A percentile compares a stretch with the other conserved stretches of the same genome.
Evolutionary conservation across 1,140 invertebrate species (phyloP).

Genomic region (Diorhabda elongata): DNA sequence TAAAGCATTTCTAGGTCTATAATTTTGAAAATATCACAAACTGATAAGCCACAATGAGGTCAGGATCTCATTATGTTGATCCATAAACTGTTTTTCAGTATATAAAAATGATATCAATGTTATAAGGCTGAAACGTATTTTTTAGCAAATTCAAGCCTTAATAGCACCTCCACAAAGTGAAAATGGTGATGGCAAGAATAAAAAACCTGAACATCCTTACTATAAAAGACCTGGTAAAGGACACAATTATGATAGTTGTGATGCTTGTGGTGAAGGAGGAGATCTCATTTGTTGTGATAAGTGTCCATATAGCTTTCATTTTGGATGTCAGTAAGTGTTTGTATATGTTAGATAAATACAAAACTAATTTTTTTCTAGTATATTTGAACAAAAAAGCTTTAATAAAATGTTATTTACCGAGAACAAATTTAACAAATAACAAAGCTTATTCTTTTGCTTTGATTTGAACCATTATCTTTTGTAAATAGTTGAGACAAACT

Average conservation of each 20-base stretch:
- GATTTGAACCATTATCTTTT: no score
- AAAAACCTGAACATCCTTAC: constrained; percentile 69
- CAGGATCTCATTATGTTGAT: not conserved
- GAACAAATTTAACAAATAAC: no score
- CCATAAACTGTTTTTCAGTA: constrained; percentile 14
- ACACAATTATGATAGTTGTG: constrained; percentile 91
- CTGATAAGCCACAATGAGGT: not conserved
- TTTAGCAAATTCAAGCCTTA: constrained; percentile 80
- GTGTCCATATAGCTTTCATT: constrained; percentile 92
- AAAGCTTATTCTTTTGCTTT: no score
- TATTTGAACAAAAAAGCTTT: no score
- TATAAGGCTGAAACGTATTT: constrained; percentile 4
- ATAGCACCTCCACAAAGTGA: constrained; percentile 81
- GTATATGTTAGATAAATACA: not conserved
- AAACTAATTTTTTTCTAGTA: no score
- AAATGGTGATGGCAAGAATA: constrained; percentile 59
- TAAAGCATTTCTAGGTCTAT: not conserved
- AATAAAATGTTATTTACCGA: no score
- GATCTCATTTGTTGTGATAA: constrained; percentile 94
- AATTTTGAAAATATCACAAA: not conserved
- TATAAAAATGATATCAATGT: not conserved
- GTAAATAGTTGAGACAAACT: no score
- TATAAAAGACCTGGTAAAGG: constrained; percentile 80
- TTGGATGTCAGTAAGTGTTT: constrained; percentile 82
- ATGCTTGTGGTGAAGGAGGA: constrained; percentile 88